phyloP scores from a whole-genome alignment of 2,113 vertebrate species.

The Lophotis ruficrista region DNA sequence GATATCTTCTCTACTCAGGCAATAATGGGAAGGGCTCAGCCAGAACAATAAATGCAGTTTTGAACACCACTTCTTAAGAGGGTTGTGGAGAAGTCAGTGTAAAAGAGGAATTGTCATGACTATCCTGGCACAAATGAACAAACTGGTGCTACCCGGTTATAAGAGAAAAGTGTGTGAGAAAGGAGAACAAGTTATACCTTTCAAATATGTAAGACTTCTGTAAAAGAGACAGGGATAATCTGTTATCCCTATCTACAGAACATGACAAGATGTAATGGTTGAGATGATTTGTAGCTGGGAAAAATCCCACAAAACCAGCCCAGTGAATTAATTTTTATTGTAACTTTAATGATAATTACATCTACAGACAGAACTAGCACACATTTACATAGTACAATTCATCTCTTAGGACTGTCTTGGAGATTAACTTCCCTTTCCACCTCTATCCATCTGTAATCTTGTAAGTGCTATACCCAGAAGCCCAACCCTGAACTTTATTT shows the following conservation, averaged over 20 bases:
- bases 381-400: conserved; percentile 37
- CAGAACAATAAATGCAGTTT: background rate
- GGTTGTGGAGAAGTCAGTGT: background rate
- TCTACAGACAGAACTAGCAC: conserved; percentile 31
- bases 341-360: background rate
- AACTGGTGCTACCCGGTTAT: background rate
- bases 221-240: background rate
- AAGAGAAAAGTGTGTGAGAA: fast-evolving
- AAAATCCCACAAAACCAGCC: background rate
- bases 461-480: background rate
- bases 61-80: background rate
- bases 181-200: background rate
- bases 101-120: background rate
- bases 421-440: conserved; percentile 21
- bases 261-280: background rate
- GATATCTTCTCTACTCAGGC: background rate
- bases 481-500: background rate
- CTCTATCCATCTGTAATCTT: background rate
- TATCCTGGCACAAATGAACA: background rate
- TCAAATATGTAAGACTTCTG: background rate
- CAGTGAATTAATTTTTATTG: background rate
- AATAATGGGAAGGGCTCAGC: background rate
- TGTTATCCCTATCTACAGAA: background rate
- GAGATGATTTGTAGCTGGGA: background rate
- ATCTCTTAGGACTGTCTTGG: background rate